Base-by-base conservation (phyloP, 2,797 vertebrate genomes). In the Coracias cyanogaster region DNA sequence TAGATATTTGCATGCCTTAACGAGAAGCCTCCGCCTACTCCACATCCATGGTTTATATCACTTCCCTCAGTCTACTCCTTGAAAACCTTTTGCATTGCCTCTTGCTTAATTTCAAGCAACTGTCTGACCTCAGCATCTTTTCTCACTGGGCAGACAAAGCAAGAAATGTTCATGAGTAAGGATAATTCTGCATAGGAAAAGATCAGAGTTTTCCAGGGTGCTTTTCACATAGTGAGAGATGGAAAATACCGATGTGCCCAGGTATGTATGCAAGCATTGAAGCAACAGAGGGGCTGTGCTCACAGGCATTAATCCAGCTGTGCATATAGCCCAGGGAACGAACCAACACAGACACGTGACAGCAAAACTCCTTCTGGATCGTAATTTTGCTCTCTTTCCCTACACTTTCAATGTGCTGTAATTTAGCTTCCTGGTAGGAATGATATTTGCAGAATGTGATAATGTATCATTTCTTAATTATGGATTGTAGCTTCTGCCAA, bases 401-500 rank as follows among this genome's bases (percentile, higher is more conserved):
- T 80, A 12, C 15, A 4, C 20, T 82, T 90, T 55, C 90, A 72
- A 7, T 7, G 45, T 21, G 48, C 77, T 70, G 74, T 58, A 66
- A 82, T 95, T 90, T 93, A 82, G 80, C 73, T 67, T 82, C 74
- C 89, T 4, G 1, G 74, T 77, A 71, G 43, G 90, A 89, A 65
- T 37, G 35, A 61, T 84, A 91, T 70, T 90, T 96, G 90, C 84
- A 91, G 78, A 73, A 22, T 14, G 31, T 0, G 24, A 82, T 91
- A 86, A 94, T 0, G 60, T 60, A 73, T 82, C 15, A 48, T 85
- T 95, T 96, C 73, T 79, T 77, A 94, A 73, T 72, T 72, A 93
- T 10, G 25, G 82, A 70, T 67, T 91, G 76, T 81, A 65, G 78
- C 71, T 91, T 87, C 71, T 93, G 86, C 84, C 91, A 92, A 81